Base-by-base conservation (phyloP, 2,797 vertebrate species). In the Hybognathus amarus region DNA sequence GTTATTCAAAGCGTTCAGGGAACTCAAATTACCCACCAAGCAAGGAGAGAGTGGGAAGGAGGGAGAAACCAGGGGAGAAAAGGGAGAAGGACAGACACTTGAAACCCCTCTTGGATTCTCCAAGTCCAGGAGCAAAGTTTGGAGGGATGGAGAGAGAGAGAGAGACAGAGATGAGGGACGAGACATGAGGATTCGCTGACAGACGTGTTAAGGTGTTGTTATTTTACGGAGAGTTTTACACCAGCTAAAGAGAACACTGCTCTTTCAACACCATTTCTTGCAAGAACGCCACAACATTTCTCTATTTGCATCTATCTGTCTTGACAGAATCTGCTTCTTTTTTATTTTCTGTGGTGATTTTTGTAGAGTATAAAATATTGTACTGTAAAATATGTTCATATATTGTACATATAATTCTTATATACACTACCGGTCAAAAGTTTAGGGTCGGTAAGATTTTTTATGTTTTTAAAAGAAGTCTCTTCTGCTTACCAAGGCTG, bases 21-120 rank as follows among this genome's bases (percentile, higher is more conserved):
- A 79, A 59, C 83, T 83, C 76, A 87, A 66, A 77, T 82, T 82
- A 82, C 86, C 42, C 54, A 36, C 77, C 73, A 79, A 85, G 75
- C 10, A 67, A 67, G 82, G 50, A 47, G 68, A 61, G 74, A 82
- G 64, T 11, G 42, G 50, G 78, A 77, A 63, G 73, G 75, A 85
- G 80, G 68, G 56, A 61, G 64, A 71, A 61, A 54, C 11, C 42
- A 59, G n/a, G 63, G 68, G 54, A 64, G 17, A 33, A 36, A 73
- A 20, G 52, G 22, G 79, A 61, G 36, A 38, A 12, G 18, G 52
- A 71, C 17, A 24, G 78, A 85, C 61, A 85, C 74, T 68, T 22
- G 82, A 83, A 56, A 59, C 74, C 64, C 6, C 64, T 18, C 52
- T 66, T 54, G 71, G 59, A 30, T 59, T 47, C 82, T 69, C 27